Conservation (phyloP, 2,113 vertebrate species). For the Anarhynchus alexandrinus region DNA sequence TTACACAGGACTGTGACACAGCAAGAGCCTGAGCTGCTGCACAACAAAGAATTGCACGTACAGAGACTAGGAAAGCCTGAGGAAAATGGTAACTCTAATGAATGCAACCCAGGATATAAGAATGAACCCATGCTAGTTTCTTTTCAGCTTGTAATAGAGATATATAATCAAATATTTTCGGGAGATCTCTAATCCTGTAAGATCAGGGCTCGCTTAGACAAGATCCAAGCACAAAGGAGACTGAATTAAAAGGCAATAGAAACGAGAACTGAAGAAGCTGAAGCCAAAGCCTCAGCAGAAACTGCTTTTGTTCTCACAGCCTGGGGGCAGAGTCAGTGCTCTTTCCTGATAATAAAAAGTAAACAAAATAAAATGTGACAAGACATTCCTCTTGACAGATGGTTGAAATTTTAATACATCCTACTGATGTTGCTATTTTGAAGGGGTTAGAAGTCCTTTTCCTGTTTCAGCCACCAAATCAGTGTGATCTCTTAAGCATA, state of each 20-base stretch:
- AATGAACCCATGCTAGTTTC: not conserved
- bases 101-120: not conserved
- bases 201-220: not conserved
- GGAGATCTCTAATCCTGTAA: not conserved
- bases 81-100: not conserved
- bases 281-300: not conserved
- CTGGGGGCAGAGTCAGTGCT: not conserved
- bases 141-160: not conserved
- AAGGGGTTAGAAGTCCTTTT: not conserved
- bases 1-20: not conserved
- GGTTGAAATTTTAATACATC: constrained; percentile 8
- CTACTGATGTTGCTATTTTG: not conserved
- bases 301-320: not conserved
- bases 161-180: not conserved
- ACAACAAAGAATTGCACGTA: not conserved
- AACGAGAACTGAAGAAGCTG: not conserved
- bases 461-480: not conserved
- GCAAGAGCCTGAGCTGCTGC: not conserved
- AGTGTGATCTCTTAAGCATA: not conserved
- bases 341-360: constrained; percentile 11
- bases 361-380: constrained; percentile 45
- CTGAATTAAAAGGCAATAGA: not conserved
- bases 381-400: constrained; percentile 1
- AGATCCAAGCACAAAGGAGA: not conserved
- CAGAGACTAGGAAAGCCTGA: not conserved